Evolutionary conservation across 2,113 vertebrate genomes (phyloP).

Genomic region (Hippocampus comes): DNA sequence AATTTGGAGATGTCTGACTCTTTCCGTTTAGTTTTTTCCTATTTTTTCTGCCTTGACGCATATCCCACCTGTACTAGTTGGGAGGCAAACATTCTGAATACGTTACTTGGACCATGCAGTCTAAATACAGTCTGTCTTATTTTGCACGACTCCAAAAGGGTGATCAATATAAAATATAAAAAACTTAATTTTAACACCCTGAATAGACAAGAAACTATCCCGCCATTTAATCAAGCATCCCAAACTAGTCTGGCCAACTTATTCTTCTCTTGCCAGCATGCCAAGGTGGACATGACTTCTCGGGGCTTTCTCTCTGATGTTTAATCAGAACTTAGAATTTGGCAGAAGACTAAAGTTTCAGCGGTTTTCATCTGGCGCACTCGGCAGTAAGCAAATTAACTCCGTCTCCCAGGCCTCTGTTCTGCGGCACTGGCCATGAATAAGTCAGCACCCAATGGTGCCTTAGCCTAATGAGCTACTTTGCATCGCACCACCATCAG

Average conservation of each 20-base stretch:
- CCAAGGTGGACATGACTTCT: conserved; percentile 19
- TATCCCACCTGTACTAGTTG: too few relatives aligned
- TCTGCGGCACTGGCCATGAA: conserved; percentile 21
- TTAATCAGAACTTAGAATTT: conserved; percentile 27
- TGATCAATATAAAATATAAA: too few relatives aligned
- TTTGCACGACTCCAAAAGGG: too few relatives aligned
- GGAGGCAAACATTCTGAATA: too few relatives aligned
- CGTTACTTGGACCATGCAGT: too few relatives aligned
- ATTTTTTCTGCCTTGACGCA: too few relatives aligned
- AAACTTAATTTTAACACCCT: neutral
- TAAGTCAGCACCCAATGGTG: conserved; percentile 14
- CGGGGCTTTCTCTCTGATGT: conserved; percentile 33
- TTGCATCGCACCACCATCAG: conserved; percentile 6
- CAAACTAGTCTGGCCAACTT: neutral
- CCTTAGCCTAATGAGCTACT: conserved; percentile 40
- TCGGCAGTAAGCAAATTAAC: conserved; percentile 30
- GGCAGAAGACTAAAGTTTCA: conserved; percentile 7
- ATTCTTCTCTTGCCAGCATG: conserved; percentile 11
- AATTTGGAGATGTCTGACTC: too few relatives aligned
- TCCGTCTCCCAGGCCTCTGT: conserved; percentile 27
- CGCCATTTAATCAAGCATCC: neutral
- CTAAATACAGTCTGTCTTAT: too few relatives aligned
- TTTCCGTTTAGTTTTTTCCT: too few relatives aligned
- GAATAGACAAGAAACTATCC: neutral
- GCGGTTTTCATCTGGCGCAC: neutral